These are phyloP conservation scores for Micoletzkya japonica DNA, from an alignment of 2,888 invertebrate genomes.

Conservation along the genomic window DNA sequence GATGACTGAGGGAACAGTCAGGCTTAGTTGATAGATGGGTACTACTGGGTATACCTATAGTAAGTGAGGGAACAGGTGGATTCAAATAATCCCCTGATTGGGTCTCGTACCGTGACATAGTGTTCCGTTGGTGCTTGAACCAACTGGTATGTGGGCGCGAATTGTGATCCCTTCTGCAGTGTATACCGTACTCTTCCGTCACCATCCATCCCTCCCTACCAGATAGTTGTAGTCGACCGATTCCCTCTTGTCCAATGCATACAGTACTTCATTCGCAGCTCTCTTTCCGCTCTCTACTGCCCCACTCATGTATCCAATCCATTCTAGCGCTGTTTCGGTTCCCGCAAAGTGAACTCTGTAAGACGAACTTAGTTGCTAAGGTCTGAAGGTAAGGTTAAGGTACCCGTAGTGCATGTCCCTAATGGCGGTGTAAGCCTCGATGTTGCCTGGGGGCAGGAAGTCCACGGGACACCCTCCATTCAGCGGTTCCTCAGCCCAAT, in stretches of 20 bases:
- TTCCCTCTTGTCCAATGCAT: slow-evolving; percentile 31
- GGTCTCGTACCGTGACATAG: too few relatives aligned
- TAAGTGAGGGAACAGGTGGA: too few relatives aligned
- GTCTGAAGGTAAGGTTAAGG: not conserved
- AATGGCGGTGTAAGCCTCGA: slow-evolving; percentile 41
- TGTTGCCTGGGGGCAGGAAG: slow-evolving; percentile 63
- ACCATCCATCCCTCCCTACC: slow-evolving; percentile 27
- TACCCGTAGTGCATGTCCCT: slow-evolving; percentile 44
- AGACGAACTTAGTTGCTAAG: not conserved
- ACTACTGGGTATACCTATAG: too few relatives aligned
- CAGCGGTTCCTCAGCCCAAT: slow-evolving; percentile 63
- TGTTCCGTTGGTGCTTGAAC: too few relatives aligned
- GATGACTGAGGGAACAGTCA: too few relatives aligned
- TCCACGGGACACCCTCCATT: slow-evolving; percentile 66
- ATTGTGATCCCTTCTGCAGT: too few relatives aligned
- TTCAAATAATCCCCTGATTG: too few relatives aligned
- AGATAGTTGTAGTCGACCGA: slow-evolving; percentile 33
- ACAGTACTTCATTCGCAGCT: slow-evolving; percentile 27
- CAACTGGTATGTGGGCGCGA: too few relatives aligned
- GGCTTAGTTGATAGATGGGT: too few relatives aligned
- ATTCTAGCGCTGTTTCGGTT: slow-evolving; percentile 64
- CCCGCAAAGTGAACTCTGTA: slow-evolving; percentile 63
- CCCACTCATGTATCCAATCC: slow-evolving; percentile 65
- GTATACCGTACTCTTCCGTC: too few relatives aligned
- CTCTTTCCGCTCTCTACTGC: slow-evolving; percentile 56